A percentile compares a stretch with the other conserved stretches of the same genome.
Evolutionary conservation across 2,888 invertebrate species (phyloP).

Genomic region (Vesta saturnalis): DNA sequence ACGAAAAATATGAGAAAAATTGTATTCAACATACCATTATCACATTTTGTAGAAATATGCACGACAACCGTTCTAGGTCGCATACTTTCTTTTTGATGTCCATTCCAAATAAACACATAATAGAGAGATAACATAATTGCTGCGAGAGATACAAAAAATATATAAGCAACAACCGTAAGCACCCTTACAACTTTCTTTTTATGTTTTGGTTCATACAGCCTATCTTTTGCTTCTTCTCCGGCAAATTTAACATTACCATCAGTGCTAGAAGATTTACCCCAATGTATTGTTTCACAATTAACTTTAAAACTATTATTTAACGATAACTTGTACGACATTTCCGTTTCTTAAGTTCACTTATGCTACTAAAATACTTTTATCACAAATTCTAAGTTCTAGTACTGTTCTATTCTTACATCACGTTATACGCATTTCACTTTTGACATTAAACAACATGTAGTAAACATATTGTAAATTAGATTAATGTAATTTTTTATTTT

Average conservation of each 20-base stretch:
- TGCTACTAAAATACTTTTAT: background rate
- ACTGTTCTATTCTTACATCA: slow-evolving; percentile 27
- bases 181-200: slow-evolving; percentile 90
- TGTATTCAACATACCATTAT: slow-evolving; percentile 36
- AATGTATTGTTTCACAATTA: slow-evolving; percentile 42
- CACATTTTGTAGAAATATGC: slow-evolving; percentile 27
- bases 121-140: slow-evolving; percentile 94
- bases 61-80: slow-evolving; percentile 28
- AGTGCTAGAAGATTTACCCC: slow-evolving; percentile 53
- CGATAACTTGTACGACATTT: slow-evolving; percentile 69
- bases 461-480: no score
- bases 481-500: no score
- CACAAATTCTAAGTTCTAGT: background rate
- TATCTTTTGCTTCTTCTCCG: slow-evolving; percentile 72
- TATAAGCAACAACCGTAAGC: slow-evolving; percentile 92
- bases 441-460: slow-evolving; percentile 20
- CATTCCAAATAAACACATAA: slow-evolving; percentile 95
- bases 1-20: no score
- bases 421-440: slow-evolving; percentile 19
- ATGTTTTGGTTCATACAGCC: slow-evolving; percentile 83
- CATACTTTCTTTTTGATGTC: slow-evolving; percentile 64
- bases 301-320: slow-evolving; percentile 61
- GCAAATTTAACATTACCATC: slow-evolving; percentile 74
- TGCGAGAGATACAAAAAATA: slow-evolving; percentile 92
- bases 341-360: background rate